A percentile compares a stretch with the other conserved stretches of the same genome.
These are phyloP conservation scores for Psylliodes chrysocephalus DNA, from an alignment of 2,888 invertebrate species.

Conservation along the genomic window DNA sequence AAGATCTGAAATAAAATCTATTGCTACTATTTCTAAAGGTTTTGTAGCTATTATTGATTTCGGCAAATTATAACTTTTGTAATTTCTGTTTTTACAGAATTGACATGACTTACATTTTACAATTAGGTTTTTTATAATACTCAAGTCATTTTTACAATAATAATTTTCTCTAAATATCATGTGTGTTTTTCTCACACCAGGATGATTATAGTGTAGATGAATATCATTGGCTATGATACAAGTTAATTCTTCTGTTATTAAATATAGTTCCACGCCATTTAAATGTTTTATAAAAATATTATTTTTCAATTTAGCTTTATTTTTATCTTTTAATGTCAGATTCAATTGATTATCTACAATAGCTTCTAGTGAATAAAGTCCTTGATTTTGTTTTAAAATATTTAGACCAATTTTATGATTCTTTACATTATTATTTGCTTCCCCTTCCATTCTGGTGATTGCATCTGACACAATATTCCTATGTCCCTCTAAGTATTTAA, in stretches of 20 bases:
- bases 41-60: conserved; percentile 6
- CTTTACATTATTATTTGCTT: background rate
- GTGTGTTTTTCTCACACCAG: background rate
- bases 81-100: conserved; percentile 16
- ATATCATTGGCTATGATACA: background rate
- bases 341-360: background rate
- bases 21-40: conserved; percentile 17
- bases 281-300: background rate
- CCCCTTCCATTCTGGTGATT: conserved; percentile 18
- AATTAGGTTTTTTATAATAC: background rate
- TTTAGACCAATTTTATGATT: background rate
- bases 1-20: conserved; percentile 21
- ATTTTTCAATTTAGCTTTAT: background rate
- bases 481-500: conserved; percentile 18
- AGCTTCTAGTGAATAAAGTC: background rate
- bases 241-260: background rate
- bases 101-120: conserved; percentile 6
- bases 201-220: background rate
- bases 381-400: background rate
- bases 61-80: conserved; percentile 1
- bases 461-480: conserved; percentile 25
- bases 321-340: background rate
- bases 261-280: background rate
- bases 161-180: conserved; percentile 8
- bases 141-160: background rate